Evolutionary conservation across 1,140 invertebrate genomes (phyloP).

Genomic region (Triops longicaudatus): DNA sequence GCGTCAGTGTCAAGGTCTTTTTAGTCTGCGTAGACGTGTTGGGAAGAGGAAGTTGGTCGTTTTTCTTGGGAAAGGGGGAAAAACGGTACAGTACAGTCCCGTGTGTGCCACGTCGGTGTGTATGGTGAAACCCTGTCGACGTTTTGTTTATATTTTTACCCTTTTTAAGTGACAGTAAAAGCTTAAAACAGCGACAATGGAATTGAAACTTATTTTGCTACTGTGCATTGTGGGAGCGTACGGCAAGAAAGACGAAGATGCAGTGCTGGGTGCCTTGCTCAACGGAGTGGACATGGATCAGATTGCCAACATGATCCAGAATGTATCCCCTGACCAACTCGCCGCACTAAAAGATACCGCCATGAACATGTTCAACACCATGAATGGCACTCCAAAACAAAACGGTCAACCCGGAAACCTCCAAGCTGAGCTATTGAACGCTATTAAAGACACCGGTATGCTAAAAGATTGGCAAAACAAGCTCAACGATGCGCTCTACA

Average conservation of each 20-base stretch:
- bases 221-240: background rate
- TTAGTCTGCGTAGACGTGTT: background rate
- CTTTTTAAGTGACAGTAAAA: too few species aligned
- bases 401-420: background rate
- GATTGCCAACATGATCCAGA: background rate
- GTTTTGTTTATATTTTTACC: too few species aligned
- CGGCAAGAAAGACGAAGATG: background rate
- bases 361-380: background rate
- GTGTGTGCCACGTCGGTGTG: background rate
- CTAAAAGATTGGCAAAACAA: conserved; percentile 25
- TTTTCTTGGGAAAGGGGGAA: background rate
- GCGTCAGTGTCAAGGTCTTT: conserved; percentile 6
- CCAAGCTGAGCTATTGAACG: conserved; percentile 19
- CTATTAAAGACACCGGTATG: conserved; percentile 23
- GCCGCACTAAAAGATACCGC: background rate
- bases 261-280: background rate
- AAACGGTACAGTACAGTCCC: background rate
- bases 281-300: background rate
- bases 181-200: background rate
- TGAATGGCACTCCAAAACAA: background rate
- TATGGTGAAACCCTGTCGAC: background rate
- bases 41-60: background rate
- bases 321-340: background rate
- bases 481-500: conserved; percentile 20
- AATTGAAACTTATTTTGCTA: background rate